A percentile compares a stretch with the other conserved stretches of the same genome.
phyloP scores from a whole-genome alignment of 2,797 vertebrate species.

The Enteromius mattozi region DNA sequence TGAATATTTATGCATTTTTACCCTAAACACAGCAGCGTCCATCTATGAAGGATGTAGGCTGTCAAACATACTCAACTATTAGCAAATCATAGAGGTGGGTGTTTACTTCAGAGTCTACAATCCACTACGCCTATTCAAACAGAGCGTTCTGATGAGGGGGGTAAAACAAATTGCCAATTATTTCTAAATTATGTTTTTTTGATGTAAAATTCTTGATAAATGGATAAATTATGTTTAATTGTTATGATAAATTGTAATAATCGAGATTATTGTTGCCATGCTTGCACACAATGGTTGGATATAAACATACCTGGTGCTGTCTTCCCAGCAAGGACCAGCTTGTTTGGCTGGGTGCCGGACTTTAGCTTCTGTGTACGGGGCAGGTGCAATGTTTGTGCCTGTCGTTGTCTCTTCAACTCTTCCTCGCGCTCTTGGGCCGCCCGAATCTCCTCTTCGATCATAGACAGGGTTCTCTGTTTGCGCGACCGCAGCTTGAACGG shows the following conservation, averaged over 20 bases:
- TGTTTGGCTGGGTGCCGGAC: slow-evolving; percentile 81
- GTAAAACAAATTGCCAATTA: not conserved
- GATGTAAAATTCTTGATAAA: not conserved
- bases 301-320: slow-evolving; percentile 86
- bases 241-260: no score
- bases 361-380: slow-evolving; percentile 76
- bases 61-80: not conserved
- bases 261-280: not conserved
- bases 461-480: slow-evolving; percentile 94
- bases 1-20: not conserved
- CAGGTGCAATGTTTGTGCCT: slow-evolving; percentile 75
- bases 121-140: not conserved
- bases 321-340: slow-evolving; percentile 81
- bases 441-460: slow-evolving; percentile 99
- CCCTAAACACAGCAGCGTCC: no score
- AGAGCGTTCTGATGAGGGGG: not conserved
- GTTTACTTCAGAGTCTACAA: not conserved
- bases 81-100: not conserved
- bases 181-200: not conserved
- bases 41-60: not conserved
- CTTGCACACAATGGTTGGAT: not conserved
- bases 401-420: slow-evolving; percentile 91
- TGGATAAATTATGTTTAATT: not conserved
- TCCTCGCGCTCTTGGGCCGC: slow-evolving; percentile 95
- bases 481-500: slow-evolving; percentile 94